These are phyloP conservation scores for Agonopterix subpropinquella DNA, from an alignment of 2,888 invertebrate genomes.

Conservation along the genomic window DNA sequence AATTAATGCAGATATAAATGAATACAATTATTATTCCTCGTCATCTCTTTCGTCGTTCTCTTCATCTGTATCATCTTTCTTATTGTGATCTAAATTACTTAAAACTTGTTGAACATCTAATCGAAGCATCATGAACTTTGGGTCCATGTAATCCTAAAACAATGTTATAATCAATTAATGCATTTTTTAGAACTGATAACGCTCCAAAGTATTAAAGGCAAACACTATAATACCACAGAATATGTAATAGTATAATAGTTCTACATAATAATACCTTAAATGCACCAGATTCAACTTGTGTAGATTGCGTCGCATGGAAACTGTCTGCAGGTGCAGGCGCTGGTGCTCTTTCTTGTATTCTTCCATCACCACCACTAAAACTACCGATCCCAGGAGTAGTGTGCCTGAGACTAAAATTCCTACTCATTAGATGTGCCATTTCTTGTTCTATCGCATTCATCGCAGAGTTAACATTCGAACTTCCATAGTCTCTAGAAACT, in stretches of 20 bases:
- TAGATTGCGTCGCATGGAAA: constrained; percentile 19
- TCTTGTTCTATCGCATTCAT: constrained; percentile 56
- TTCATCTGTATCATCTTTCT: constrained; percentile 15
- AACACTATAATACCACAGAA: too few species aligned
- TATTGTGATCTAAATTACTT: constrained; percentile 48
- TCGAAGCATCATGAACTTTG: constrained; percentile 66
- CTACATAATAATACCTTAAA: constrained; percentile 30
- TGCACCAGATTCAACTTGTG: constrained; percentile 27
- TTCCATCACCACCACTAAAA: constrained; percentile 14
- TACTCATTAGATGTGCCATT: constrained; percentile 53
- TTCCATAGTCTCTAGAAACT: constrained; percentile 45
- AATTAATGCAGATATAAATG: neutral
- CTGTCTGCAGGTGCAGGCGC: constrained; percentile 9
- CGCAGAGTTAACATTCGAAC: constrained; percentile 36
- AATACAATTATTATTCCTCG: constrained; percentile 11
- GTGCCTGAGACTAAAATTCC: constrained; percentile 39
- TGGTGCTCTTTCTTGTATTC: constrained; percentile 10
- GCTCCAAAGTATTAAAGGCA: too few species aligned
- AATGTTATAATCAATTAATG: neutral
- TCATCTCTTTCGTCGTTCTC: constrained; percentile 24
- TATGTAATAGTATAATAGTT: too few species aligned
- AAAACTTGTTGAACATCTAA: constrained; percentile 65
- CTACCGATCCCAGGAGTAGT: constrained; percentile 23
- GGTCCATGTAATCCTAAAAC: constrained; percentile 63
- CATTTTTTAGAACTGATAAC: neutral